Evolutionary conservation across 2,888 invertebrate species (phyloP).

Genomic region (Bedellia somnulentella): DNA sequence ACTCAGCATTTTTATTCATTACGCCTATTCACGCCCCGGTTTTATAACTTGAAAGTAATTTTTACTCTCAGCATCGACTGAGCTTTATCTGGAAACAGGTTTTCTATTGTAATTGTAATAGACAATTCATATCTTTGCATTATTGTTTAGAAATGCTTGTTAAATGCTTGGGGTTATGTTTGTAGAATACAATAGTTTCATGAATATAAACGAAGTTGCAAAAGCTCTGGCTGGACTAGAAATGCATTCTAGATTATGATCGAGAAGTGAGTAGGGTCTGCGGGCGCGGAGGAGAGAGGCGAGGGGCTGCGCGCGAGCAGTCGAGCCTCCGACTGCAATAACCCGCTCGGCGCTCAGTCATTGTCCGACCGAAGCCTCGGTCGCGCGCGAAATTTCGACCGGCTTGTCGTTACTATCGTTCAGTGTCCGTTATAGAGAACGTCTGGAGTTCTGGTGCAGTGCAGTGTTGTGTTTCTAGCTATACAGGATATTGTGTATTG

Average conservation of each 20-base stretch:
- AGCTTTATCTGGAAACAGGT: too few relatives aligned
- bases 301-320: slow-evolving; percentile 14
- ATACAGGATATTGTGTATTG: slow-evolving; percentile 53
- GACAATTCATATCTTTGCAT: too few relatives aligned
- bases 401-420: slow-evolving; percentile 45
- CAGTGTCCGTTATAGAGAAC: slow-evolving; percentile 46
- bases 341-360: slow-evolving; percentile 38
- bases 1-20: too few relatives aligned
- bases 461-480: slow-evolving; percentile 56
- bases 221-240: too few relatives aligned
- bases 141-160: too few relatives aligned
- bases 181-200: too few relatives aligned
- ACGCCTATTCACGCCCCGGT: too few relatives aligned
- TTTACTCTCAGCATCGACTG: too few relatives aligned
- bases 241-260: slow-evolving; percentile 1
- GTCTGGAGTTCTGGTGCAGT: slow-evolving; percentile 48
- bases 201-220: too few relatives aligned
- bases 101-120: too few relatives aligned
- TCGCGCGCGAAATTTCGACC: slow-evolving; percentile 33
- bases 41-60: too few relatives aligned
- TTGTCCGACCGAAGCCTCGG: slow-evolving; percentile 50
- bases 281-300: slow-evolving; percentile 21
- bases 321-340: slow-evolving; percentile 29
- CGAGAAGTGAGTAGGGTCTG: background rate
- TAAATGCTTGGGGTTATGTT: too few relatives aligned